Conservation (phyloP, 1,140 invertebrate genomes). For the Dreissena polymorpha region DNA sequence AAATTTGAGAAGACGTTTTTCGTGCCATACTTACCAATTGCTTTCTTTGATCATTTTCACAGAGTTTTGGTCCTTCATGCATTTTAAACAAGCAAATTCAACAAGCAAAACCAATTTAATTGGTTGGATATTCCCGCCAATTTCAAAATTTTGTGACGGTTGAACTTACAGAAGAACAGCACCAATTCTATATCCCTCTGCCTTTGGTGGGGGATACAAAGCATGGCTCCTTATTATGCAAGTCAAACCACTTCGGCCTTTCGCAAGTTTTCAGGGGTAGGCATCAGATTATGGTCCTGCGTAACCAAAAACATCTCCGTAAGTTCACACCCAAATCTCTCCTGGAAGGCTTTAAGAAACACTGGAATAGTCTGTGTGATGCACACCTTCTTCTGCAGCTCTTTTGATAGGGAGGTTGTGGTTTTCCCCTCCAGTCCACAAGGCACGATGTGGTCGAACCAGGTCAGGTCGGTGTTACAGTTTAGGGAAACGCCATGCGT, state of each 20-base stretch:
- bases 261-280: slow-evolving; percentile 32
- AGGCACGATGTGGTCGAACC: slow-evolving; percentile 97
- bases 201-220: no score
- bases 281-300: slow-evolving; percentile 51
- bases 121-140: no score
- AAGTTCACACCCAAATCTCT: slow-evolving; percentile 79
- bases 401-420: slow-evolving; percentile 93
- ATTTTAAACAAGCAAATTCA: no score
- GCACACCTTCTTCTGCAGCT: slow-evolving; percentile 82
- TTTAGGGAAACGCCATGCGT: slow-evolving; percentile 97
- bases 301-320: slow-evolving; percentile 61
- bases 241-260: neutral
- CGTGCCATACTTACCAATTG: no score
- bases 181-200: no score
- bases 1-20: no score
- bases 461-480: slow-evolving; percentile 93
- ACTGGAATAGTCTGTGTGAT: slow-evolving; percentile 77
- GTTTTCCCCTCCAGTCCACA: slow-evolving; percentile 97
- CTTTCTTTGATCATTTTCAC: no score
- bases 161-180: no score
- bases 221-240: no score
- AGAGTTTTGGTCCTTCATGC: no score
- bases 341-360: slow-evolving; percentile 79
- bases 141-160: no score
- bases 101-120: no score